Conservation (phyloP, 2,888 invertebrate species). For the Eucriotettix oculatus region DNA sequence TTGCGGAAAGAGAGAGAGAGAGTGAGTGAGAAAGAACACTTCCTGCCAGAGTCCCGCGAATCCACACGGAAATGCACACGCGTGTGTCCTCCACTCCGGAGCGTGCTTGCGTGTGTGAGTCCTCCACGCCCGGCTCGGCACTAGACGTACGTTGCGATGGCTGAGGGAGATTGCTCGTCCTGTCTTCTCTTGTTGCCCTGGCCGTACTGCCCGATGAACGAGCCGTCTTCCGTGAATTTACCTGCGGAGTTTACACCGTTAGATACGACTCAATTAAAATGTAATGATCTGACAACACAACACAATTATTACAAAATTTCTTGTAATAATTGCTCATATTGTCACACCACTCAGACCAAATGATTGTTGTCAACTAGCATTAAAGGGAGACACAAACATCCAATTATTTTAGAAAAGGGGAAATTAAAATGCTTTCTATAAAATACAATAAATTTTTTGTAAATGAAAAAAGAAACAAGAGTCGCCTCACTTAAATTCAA, state of each 20-base stretch:
- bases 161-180: constrained; percentile 25
- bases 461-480: too few species aligned
- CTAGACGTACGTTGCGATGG: constrained; percentile 33
- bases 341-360: too few species aligned
- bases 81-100: neutral
- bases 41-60: neutral
- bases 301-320: too few species aligned
- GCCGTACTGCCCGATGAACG: constrained; percentile 94
- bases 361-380: too few species aligned
- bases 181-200: constrained; percentile 36
- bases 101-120: neutral
- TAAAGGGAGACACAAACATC: too few species aligned
- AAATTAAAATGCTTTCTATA: too few species aligned
- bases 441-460: too few species aligned
- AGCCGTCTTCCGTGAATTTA: constrained; percentile 92
- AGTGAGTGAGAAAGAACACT: neutral
- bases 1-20: neutral
- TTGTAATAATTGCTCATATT: too few species aligned
- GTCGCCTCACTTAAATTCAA: too few species aligned
- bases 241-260: constrained; percentile 32
- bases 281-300: too few species aligned
- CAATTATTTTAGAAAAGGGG: too few species aligned
- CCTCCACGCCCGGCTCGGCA: neutral
- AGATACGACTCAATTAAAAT: too few species aligned
- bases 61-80: neutral